phyloP scores from a whole-genome alignment of 2,888 invertebrate species.

The Lamellibrachia columna region DNA sequence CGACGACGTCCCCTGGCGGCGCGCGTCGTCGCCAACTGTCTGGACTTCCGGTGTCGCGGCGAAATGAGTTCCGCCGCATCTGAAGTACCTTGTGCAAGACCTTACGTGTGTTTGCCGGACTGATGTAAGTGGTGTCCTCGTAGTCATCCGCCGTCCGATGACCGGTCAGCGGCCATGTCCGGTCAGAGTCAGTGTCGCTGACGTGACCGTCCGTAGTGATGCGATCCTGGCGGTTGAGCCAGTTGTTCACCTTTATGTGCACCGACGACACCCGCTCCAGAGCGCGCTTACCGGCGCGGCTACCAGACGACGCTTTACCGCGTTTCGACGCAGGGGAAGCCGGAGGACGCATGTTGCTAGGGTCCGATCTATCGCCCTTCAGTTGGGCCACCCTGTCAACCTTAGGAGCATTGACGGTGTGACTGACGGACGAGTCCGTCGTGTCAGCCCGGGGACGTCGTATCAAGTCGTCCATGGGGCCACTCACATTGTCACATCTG shows the following conservation, averaged over 20 bases:
- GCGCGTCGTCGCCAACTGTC: neutral
- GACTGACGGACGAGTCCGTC: neutral
- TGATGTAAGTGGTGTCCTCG: neutral
- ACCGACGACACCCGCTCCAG: neutral
- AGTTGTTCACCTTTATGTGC: neutral
- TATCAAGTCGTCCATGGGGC: neutral
- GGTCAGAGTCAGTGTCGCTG: neutral
- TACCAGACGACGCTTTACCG: neutral
- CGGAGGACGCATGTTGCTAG: neutral
- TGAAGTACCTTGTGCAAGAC: neutral
- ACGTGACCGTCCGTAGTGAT: neutral
- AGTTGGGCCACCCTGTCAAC: neutral
- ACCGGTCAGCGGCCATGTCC: neutral
- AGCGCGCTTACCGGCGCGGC: neutral
- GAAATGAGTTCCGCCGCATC: conserved; percentile 16
- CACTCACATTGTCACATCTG: neutral
- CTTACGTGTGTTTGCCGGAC: neutral
- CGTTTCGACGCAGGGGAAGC: neutral
- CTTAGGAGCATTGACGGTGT: neutral
- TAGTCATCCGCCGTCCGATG: neutral
- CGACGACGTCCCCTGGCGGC: neutral
- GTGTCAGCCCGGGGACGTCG: neutral
- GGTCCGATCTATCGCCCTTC: neutral
- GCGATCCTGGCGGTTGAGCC: neutral
- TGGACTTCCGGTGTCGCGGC: conserved; percentile 3